Evolutionary conservation across 92 coral and sea anemone species (phyloP).

Genomic region (Phenganax stokvisi): DNA sequence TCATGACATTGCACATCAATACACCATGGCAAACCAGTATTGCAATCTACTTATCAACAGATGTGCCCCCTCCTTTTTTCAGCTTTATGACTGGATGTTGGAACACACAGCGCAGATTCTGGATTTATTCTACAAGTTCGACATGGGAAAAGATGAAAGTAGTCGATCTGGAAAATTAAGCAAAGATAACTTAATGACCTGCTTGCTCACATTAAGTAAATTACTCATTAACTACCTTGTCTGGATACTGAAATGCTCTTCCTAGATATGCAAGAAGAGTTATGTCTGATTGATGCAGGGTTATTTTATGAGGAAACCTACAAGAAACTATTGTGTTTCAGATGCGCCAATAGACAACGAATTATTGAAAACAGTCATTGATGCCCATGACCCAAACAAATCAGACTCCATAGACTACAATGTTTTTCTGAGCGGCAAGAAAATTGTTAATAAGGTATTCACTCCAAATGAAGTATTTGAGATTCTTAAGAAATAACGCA

Average conservation of each 20-base stretch:
- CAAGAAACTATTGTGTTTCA: slow-evolving; percentile 13
- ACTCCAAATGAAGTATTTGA: background rate
- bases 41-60: background rate
- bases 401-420: slow-evolving; percentile 85
- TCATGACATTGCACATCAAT: background rate
- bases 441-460: slow-evolving; percentile 77
- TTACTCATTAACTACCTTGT: slow-evolving; percentile 4
- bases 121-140: slow-evolving; percentile 88
- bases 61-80: background rate
- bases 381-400: slow-evolving; percentile 66
- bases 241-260: background rate
- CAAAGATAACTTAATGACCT: slow-evolving; percentile 85
- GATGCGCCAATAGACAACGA: slow-evolving; percentile 80
- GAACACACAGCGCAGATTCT: slow-evolving; percentile 79
- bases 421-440: slow-evolving; percentile 75
- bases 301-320: background rate
- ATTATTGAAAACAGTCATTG: slow-evolving; percentile 68
- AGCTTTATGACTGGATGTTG: slow-evolving; percentile 98
- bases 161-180: slow-evolving; percentile 63
- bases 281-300: background rate
- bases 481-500: background rate
- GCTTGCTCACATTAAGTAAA: slow-evolving; percentile 90
- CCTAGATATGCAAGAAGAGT: too few relatives aligned
- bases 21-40: background rate
- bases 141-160: slow-evolving; percentile 73